phyloP scores from a whole-genome alignment of 92 coral and sea anemone species.

The Parazoanthus darwini region DNA sequence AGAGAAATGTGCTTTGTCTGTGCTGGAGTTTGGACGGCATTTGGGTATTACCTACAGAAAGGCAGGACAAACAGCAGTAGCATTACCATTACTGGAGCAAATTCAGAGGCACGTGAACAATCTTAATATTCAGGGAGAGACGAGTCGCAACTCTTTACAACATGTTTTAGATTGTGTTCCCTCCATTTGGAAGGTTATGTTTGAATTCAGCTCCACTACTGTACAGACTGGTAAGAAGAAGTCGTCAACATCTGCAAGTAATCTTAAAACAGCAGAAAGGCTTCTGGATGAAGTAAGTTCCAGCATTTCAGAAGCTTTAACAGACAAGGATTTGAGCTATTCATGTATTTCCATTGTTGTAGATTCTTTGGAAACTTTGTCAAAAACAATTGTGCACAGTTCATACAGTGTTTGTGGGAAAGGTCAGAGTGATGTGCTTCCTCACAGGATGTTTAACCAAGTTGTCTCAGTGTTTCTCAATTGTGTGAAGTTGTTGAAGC shows the following conservation, averaged over 20 bases:
- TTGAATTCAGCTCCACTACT: slow-evolving; percentile 19
- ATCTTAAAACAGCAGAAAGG: slow-evolving; percentile 36
- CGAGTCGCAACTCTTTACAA: slow-evolving; percentile 38
- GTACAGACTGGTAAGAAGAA: slow-evolving; percentile 13
- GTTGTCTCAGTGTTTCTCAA: slow-evolving; percentile 23
- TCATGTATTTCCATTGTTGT: slow-evolving; percentile 16
- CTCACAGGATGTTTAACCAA: neutral
- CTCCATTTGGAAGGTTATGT: slow-evolving; percentile 36
- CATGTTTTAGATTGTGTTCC: slow-evolving; percentile 43
- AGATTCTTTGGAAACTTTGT: slow-evolving; percentile 30
- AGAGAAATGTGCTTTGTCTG: slow-evolving; percentile 24
- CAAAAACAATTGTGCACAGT: slow-evolving; percentile 15
- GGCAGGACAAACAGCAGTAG: slow-evolving; percentile 46
- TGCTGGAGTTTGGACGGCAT: slow-evolving; percentile 77
- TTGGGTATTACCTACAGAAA: slow-evolving; percentile 60
- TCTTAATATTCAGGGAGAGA: slow-evolving; percentile 20
- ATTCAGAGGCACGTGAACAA: slow-evolving; percentile 47
- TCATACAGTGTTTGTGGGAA: slow-evolving; percentile 3
- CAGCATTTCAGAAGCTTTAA: slow-evolving; percentile 12
- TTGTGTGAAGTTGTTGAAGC: slow-evolving; percentile 16
- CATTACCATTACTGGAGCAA: slow-evolving; percentile 53
- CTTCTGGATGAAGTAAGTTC: slow-evolving; percentile 41
- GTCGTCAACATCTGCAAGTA: neutral
- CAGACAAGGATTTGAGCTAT: slow-evolving; percentile 14
- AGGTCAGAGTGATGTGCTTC: neutral